Evolutionary conservation across 2,888 invertebrate genomes (phyloP).

Genomic region (Apamea sordens): DNA sequence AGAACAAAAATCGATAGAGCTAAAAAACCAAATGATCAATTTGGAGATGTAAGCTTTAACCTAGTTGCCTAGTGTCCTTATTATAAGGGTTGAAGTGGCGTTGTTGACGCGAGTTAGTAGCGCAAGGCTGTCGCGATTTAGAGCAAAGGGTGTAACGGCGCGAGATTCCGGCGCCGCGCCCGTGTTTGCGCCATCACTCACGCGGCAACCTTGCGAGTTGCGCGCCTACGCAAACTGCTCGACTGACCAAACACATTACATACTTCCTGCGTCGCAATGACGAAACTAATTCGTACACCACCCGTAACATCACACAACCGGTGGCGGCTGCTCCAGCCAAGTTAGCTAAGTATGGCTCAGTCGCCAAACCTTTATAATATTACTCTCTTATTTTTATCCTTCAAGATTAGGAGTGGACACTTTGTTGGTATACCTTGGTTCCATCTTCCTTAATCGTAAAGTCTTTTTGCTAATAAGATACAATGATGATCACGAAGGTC

Average conservation of each 20-base stretch:
- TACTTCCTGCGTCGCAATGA: conserved; percentile 18
- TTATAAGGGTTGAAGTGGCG: conserved; percentile 8
- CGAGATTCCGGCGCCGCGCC: conserved; percentile 72
- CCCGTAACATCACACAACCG: conserved; percentile 14
- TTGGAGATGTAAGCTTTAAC: background rate
- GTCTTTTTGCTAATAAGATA: background rate
- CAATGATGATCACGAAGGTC: background rate
- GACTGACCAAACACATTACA: conserved; percentile 62
- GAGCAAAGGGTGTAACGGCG: conserved; percentile 66
- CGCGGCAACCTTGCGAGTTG: conserved; percentile 66
- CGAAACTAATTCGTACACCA: conserved; percentile 20
- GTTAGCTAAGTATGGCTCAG: background rate
- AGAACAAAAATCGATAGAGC: background rate
- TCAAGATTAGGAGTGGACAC: background rate
- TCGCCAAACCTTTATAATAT: background rate
- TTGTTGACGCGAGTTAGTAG: conserved; percentile 25
- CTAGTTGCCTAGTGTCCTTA: background rate
- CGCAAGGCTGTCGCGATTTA: conserved; percentile 57
- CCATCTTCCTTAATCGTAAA: background rate
- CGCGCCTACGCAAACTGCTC: conserved; percentile 49
- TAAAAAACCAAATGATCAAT: background rate
- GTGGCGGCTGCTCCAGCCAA: conserved; percentile 22
- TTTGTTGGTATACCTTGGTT: background rate
- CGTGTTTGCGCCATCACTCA: conserved; percentile 76
- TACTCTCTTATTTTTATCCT: background rate